Evolutionary conservation across 2,113 vertebrate species (phyloP).

Genomic region (Elgaria multicarinata): DNA sequence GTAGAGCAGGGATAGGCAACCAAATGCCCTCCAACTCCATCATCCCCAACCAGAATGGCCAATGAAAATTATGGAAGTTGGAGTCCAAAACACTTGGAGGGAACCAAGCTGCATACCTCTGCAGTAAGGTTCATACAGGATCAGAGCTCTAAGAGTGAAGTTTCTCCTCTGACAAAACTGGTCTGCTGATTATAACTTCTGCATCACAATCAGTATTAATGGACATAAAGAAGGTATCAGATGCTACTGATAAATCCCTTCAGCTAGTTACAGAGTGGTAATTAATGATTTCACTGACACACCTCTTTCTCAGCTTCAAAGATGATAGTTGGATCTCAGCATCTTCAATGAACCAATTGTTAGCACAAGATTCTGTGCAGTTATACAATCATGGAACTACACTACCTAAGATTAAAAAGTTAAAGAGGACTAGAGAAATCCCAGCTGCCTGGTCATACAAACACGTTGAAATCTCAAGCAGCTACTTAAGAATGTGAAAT

Average conservation of each 20-base stretch:
- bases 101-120: not conserved
- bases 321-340: not conserved
- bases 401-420: not conserved
- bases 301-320: slow-evolving; percentile 6
- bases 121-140: not conserved
- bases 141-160: not conserved
- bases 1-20: too few species aligned
- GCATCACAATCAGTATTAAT: not conserved
- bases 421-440: slow-evolving; percentile 2
- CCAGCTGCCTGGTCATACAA: not conserved
- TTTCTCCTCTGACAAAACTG: slow-evolving; percentile 13
- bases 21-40: too few species aligned
- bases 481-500: not conserved
- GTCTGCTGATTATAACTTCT: slow-evolving; percentile 3
- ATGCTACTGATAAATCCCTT: not conserved
- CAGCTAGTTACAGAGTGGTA: not conserved
- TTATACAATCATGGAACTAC: slow-evolving; percentile 15
- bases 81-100: too few species aligned
- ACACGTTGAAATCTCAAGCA: not conserved
- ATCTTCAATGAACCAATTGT: not conserved
- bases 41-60: too few species aligned
- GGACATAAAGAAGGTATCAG: not conserved
- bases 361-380: not conserved
- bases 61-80: too few species aligned
- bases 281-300: slow-evolving; percentile 20